phyloP scores from a whole-genome alignment of 1,140 invertebrate species.

The Plodia interpunctella region DNA sequence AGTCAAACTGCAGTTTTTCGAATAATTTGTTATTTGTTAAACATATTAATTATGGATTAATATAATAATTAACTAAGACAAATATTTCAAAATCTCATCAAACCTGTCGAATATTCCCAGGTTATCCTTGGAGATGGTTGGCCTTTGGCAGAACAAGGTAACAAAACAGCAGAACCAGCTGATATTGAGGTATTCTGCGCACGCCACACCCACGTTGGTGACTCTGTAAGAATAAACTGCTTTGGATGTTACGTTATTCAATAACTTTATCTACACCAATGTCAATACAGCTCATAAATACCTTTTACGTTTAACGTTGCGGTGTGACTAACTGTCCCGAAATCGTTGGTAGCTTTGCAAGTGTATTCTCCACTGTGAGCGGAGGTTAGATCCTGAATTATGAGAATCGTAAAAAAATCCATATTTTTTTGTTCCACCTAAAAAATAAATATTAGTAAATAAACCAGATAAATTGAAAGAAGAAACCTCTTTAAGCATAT shows the following conservation, averaged over 20 bases:
- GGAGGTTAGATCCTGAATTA: constrained; percentile 87
- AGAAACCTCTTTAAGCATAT: no score
- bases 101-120: constrained; percentile 67
- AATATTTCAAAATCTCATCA: constrained; percentile 8
- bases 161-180: constrained; percentile 55
- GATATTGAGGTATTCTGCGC: constrained; percentile 69
- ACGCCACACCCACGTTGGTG: constrained; percentile 65
- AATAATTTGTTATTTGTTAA: no score
- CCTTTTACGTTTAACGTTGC: constrained; percentile 88
- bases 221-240: constrained; percentile 58
- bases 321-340: constrained; percentile 83
- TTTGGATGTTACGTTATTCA: constrained; percentile 59
- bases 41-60: no score
- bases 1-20: no score
- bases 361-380: constrained; percentile 88
- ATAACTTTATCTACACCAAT: constrained; percentile 12
- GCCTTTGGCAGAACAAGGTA: constrained; percentile 67
- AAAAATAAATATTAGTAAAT: constrained; percentile 10
- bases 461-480: not conserved
- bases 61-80: no score
- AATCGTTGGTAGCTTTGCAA: constrained; percentile 85
- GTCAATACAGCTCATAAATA: constrained; percentile 60
- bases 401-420: constrained; percentile 79
- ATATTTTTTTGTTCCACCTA: constrained; percentile 72
- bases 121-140: constrained; percentile 61